Conservation (phyloP, 2,113 vertebrate species). For the Cnemophilus loriae region DNA sequence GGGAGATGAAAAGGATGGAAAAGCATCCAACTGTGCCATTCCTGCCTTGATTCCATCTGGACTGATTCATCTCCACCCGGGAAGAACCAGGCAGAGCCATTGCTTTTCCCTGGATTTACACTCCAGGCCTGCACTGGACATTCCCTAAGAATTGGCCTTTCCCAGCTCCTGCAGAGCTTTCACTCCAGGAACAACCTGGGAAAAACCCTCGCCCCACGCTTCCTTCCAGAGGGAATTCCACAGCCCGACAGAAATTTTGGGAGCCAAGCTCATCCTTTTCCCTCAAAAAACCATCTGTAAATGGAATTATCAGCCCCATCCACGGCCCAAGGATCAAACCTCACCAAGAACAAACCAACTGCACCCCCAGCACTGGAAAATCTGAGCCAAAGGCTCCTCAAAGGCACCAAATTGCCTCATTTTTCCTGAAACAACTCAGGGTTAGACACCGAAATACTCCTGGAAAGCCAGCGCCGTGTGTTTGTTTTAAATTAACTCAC, state of each 20-base stretch:
- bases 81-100: not conserved
- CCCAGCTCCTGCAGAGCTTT: not conserved
- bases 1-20: not conserved
- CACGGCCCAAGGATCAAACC: fast-evolving
- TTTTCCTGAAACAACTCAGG: not conserved
- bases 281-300: not conserved
- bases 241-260: not conserved
- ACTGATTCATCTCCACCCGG: not conserved
- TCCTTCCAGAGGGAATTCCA: not conserved
- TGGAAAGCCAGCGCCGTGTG: not conserved
- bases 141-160: not conserved
- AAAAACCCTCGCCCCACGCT: not conserved
- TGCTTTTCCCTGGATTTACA: not conserved
- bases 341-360: not conserved
- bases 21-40: not conserved
- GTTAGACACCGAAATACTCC: not conserved
- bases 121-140: not conserved
- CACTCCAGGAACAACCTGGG: not conserved
- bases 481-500: not conserved
- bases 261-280: not conserved
- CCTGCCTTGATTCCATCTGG: no score
- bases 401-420: not conserved
- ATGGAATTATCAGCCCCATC: not conserved
- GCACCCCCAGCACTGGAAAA: not conserved
- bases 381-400: not conserved